Evolutionary conservation across 92 coral and sea anemone species (phyloP).

Genomic region (Paragorgia papillata): DNA sequence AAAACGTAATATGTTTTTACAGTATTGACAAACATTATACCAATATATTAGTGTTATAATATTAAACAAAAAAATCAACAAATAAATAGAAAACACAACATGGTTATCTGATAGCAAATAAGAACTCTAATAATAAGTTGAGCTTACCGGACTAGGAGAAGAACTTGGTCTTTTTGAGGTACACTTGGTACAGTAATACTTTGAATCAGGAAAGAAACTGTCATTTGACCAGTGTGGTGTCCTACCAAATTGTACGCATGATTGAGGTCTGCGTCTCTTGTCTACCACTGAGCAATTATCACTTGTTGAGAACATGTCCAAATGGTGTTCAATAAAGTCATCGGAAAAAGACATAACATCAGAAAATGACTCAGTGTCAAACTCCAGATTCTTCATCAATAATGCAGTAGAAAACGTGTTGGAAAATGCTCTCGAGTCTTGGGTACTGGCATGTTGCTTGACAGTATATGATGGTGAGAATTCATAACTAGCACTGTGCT

Average conservation of each 20-base stretch:
- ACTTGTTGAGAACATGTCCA: not conserved
- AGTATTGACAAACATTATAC: too few species aligned
- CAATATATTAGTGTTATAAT: too few species aligned
- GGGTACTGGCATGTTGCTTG: not conserved
- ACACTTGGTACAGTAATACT: not conserved
- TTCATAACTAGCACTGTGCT: too few species aligned
- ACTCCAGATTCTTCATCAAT: not conserved
- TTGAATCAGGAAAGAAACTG: not conserved
- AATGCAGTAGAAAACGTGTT: not conserved
- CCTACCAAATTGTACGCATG: not conserved
- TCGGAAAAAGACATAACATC: conserved; percentile 17
- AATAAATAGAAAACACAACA: too few species aligned
- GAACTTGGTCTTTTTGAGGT: not conserved
- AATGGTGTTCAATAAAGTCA: not conserved
- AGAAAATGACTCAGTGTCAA: not conserved
- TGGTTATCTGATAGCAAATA: too few species aligned
- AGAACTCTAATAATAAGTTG: not conserved
- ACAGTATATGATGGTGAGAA: not conserved
- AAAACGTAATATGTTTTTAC: too few species aligned
- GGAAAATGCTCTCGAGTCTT: not conserved
- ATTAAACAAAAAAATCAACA: too few species aligned
- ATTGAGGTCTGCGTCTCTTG: conserved; percentile 2
- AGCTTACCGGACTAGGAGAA: conserved; percentile 17
- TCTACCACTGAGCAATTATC: not conserved
- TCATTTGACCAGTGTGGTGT: not conserved